Percentiles rank a stretch among this genome's conserved stretches.
Evolutionary conservation across 2,113 vertebrate genomes (phyloP).

Genomic region (Numida meleagris): DNA sequence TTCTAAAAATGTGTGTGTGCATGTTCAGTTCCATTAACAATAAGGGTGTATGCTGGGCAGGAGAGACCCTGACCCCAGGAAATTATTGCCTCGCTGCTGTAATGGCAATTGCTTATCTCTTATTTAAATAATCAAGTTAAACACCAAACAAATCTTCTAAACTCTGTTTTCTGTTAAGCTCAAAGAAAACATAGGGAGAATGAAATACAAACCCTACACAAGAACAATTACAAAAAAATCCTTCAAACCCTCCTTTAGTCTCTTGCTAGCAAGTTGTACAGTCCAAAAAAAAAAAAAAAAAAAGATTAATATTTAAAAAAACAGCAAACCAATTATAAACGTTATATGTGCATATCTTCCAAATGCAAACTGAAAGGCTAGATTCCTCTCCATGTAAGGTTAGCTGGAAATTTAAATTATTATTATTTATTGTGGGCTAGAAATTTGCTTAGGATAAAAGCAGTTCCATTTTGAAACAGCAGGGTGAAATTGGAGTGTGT

Average conservation of each 20-base stretch:
- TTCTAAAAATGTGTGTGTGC: slow-evolving; percentile 47
- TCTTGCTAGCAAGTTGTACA: background rate
- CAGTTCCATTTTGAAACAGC: slow-evolving; percentile 28
- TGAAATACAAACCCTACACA: background rate
- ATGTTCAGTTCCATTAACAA: slow-evolving; percentile 45
- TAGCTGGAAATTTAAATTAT: slow-evolving; percentile 46
- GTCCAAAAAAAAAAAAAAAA: background rate
- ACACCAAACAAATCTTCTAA: slow-evolving; percentile 56
- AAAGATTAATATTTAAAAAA: slow-evolving; percentile 26
- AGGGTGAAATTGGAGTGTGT: slow-evolving; percentile 31
- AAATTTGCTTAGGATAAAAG: slow-evolving; percentile 51
- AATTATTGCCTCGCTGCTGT: slow-evolving; percentile 41
- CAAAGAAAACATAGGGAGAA: background rate
- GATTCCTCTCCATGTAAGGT: slow-evolving; percentile 32
- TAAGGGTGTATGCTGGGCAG: background rate
- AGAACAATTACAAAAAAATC: background rate
- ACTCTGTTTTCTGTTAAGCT: slow-evolving; percentile 19
- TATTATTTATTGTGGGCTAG: slow-evolving; percentile 43
- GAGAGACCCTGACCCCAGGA: slow-evolving; percentile 39
- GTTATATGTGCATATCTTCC: slow-evolving; percentile 9
- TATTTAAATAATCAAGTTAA: slow-evolving; percentile 62
- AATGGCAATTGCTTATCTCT: slow-evolving; percentile 46
- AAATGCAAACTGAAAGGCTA: slow-evolving; percentile 45
- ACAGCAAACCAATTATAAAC: slow-evolving; percentile 22
- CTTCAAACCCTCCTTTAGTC: background rate